Evolutionary conservation across 2,888 invertebrate genomes (phyloP).

Genomic region (Scotopteryx bipunctaria): DNA sequence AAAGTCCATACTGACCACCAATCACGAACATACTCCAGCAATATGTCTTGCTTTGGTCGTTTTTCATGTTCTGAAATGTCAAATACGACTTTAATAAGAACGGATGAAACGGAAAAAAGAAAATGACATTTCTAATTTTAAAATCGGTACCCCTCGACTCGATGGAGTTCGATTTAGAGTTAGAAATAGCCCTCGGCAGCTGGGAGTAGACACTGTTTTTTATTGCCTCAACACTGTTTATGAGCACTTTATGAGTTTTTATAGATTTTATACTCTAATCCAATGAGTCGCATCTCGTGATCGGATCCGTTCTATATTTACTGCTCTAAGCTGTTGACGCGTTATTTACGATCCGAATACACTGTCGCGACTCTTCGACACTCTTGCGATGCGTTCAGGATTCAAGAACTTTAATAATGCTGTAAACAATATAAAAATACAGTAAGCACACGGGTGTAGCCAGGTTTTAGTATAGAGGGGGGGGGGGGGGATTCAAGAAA

Average conservation of each 20-base stretch:
- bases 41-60: conserved; percentile 24
- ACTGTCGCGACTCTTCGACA: conserved; percentile 26
- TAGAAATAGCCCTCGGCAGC: conserved; percentile 81
- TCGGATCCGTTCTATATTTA: conserved; percentile 71
- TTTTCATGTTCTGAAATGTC: conserved; percentile 34
- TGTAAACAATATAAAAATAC: conserved; percentile 19
- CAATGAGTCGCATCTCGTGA: conserved; percentile 71
- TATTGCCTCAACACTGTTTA: conserved; percentile 81
- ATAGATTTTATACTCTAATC: conserved; percentile 78
- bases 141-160: conserved; percentile 71
- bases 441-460: no score
- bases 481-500: no score
- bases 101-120: conserved; percentile 49
- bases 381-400: conserved; percentile 17
- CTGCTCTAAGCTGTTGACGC: conserved; percentile 55
- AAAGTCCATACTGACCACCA: conserved; percentile 27
- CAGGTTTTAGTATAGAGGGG: no score
- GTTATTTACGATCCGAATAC: conserved; percentile 53
- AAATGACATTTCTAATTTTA: conserved; percentile 68
- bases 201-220: conserved; percentile 80
- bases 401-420: conserved; percentile 13
- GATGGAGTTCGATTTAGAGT: conserved; percentile 74
- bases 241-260: conserved; percentile 81
- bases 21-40: no score
- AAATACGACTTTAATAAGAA: conserved; percentile 45